These are phyloP conservation scores for Coregonus ussuriensis DNA, from an alignment of 2,797 vertebrate species.

Conservation along the genomic window DNA sequence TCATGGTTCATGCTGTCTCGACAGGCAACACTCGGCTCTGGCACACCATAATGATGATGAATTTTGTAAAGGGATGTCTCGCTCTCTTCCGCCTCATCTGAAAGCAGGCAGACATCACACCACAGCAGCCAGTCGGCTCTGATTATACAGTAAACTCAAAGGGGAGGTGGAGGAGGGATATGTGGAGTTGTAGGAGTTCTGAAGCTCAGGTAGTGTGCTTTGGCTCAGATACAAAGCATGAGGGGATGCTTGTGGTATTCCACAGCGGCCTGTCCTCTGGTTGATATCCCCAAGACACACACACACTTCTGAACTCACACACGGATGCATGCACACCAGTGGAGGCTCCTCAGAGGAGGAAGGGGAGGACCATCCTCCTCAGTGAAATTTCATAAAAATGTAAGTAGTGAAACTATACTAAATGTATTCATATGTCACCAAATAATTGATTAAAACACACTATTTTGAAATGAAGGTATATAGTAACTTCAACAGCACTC, in stretches of 20 bases:
- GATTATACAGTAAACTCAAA: neutral
- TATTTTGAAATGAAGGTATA: no score
- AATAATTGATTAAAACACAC: conserved; percentile 21
- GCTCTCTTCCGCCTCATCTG: neutral
- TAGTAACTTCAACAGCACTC: no score
- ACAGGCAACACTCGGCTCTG: conserved; percentile 50
- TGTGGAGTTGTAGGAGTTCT: conserved; percentile 11
- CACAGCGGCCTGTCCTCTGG: conserved; percentile 29
- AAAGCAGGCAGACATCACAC: neutral
- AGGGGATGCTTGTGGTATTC: conserved; percentile 11
- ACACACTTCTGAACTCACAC: conserved; percentile 27
- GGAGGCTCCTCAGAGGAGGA: no score
- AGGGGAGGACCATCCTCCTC: no score
- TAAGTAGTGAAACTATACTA: no score
- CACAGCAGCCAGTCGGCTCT: neutral
- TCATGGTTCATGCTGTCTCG: conserved; percentile 64
- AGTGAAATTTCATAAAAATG: no score
- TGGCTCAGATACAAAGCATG: conserved; percentile 24
- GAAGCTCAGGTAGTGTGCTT: conserved; percentile 25
- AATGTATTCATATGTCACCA: no score
- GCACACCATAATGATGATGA: conserved; percentile 45
- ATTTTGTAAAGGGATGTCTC: conserved; percentile 35
- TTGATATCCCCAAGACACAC: conserved; percentile 32
- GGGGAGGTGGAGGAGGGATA: neutral
- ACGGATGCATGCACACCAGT: conserved; percentile 1